These are phyloP conservation scores for Zaprionus kolodkinae DNA, from an alignment of 1,140 invertebrate species.

Conservation along the genomic window DNA sequence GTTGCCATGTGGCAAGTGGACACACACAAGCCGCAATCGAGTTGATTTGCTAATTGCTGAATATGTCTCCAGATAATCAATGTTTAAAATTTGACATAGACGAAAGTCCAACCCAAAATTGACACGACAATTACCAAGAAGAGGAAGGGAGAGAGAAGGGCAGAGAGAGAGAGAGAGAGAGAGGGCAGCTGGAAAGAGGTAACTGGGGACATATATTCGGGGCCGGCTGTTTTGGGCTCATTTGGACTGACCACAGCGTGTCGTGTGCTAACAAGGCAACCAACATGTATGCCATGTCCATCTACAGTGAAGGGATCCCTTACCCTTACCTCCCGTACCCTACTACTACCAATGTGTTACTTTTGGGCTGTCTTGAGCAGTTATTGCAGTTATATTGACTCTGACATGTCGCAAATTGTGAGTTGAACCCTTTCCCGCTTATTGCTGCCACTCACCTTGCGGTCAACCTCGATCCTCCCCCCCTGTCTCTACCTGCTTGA, in stretches of 20 bases:
- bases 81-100: conserved; percentile 80
- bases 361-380: conserved; percentile 82
- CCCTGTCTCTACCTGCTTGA: background rate
- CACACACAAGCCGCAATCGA: conserved; percentile 60
- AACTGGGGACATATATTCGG: background rate
- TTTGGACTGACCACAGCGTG: conserved; percentile 75
- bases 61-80: conserved; percentile 84
- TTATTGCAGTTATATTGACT: conserved; percentile 70
- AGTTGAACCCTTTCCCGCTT: conserved; percentile 41
- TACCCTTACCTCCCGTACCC: conserved; percentile 22
- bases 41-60: conserved; percentile 84
- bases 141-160: conserved; percentile 12
- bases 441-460: conserved; percentile 67
- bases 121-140: conserved; percentile 73
- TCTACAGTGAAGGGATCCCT: conserved; percentile 45
- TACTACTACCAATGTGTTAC: conserved; percentile 78
- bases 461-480: conserved; percentile 38
- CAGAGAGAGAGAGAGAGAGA: conserved; percentile 2
- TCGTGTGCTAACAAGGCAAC: conserved; percentile 79
- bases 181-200: conserved; percentile 4
- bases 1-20: conserved; percentile 15
- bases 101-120: conserved; percentile 58
- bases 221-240: conserved; percentile 58
- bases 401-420: conserved; percentile 62
- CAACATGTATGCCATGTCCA: conserved; percentile 55